Evolutionary conservation across 2,888 invertebrate genomes (phyloP), one percentile per base, ranked within the genome.

Genomic region (Thecophora atra): DNA sequence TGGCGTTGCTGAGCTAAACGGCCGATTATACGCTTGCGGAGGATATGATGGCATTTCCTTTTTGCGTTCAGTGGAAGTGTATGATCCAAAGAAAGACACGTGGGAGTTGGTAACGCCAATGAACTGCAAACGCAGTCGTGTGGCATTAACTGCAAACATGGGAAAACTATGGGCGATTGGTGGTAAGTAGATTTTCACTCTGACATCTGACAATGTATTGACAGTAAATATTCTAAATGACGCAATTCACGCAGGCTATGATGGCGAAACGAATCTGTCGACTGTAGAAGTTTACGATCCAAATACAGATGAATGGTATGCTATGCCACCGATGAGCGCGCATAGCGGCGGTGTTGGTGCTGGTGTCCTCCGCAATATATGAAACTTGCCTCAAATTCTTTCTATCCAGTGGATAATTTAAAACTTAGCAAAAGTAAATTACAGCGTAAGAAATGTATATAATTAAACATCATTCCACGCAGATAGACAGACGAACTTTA

Each of bases 291-390:
- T 93, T 13, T 96, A 94, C 81, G 92, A 94, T 84, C 93, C 94
- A 3, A 87, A 89, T 76, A 88, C 87, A 6, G 90, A 94, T 82
- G 88, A 88, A 28, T 95, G 94, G 95, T 89, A 89, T 3, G 92
- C 92, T 82, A 91, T 91, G 19, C 89, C 92, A 2, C 88, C 92
- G 0, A 95, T 95, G 94, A 91, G 91, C 78, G 94, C 93, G 2
- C 96, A 96, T 83, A 95, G 95, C 83, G 96, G 95, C 1, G 95
- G 95, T 1, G 95, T 96, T 0, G 95, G 95, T n/a, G 92, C 94
- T 28, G 95, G 94, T 0, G 94, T 95, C 6, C 91, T 95, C 77
- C 92, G 92, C 71, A 87, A 88, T 75, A 8, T 37, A 37, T 37
- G 37, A 37, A n/a, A n/a, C 11, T 37, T 17, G 15, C 8, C 26